Conservation (phyloP, 2,113 vertebrate species). For the Ondatra zibethicus region DNA sequence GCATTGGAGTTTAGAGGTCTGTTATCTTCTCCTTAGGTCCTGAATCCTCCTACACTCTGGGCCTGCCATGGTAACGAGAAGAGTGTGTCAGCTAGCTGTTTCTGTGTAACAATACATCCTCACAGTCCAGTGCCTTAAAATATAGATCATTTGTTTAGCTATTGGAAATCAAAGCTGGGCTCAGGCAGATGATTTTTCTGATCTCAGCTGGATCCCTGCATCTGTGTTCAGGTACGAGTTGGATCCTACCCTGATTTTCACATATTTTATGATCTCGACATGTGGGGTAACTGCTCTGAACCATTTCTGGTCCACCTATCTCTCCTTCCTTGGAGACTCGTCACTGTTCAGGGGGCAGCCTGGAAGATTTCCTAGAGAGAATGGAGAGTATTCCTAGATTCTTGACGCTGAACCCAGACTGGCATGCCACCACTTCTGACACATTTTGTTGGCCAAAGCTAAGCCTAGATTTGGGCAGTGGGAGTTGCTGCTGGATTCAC, state of each 20-base stretch:
- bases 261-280: neutral
- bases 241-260: neutral
- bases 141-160: neutral
- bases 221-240: neutral
- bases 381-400: neutral
- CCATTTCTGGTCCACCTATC: neutral
- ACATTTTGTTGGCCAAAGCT: neutral
- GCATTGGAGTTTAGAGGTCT: neutral
- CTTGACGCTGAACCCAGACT: neutral
- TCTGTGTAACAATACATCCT: neutral
- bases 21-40: neutral
- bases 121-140: neutral
- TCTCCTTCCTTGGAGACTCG: neutral
- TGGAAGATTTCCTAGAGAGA: neutral
- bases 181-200: neutral
- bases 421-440: neutral
- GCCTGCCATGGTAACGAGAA: neutral
- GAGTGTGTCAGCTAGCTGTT: neutral
- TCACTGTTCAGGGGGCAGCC: neutral
- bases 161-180: neutral
- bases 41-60: neutral
- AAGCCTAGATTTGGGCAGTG: neutral
- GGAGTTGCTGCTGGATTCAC: neutral
- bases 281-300: neutral
- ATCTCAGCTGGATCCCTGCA: neutral